Evolutionary conservation across 1,140 invertebrate genomes (phyloP).

Genomic region (Aleiodes sp.): DNA sequence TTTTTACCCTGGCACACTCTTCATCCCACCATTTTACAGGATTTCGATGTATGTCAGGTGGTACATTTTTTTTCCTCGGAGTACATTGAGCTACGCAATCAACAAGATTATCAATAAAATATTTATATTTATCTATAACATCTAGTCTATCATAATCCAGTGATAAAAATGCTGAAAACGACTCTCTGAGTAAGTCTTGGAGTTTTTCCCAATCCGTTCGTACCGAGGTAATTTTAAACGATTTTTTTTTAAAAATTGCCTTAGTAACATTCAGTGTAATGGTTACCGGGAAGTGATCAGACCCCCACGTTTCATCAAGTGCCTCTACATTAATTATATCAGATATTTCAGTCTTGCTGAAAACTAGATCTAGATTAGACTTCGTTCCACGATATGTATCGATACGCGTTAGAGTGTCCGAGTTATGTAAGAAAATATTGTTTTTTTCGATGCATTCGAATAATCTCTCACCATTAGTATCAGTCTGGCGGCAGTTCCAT

Average conservation of each 20-base stretch:
- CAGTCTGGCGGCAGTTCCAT: constrained; percentile 19
- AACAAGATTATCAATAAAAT: constrained; percentile 3
- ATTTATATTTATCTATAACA: background rate
- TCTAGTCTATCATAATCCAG: background rate
- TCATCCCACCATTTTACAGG: constrained; percentile 23
- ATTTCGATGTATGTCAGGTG: background rate
- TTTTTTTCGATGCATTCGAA: constrained; percentile 2
- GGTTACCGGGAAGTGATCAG: constrained; percentile 23
- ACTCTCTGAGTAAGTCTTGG: background rate
- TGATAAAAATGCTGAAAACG: background rate
- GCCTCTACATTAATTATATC: constrained; percentile 1
- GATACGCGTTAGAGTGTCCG: background rate
- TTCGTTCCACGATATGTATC: background rate
- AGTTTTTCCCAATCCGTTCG: constrained; percentile 11
- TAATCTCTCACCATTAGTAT: constrained; percentile 20
- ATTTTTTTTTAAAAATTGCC: background rate
- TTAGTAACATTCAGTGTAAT: constrained; percentile 1
- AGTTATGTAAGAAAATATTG: constrained; percentile 21
- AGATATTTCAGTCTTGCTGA: constrained; percentile 9
- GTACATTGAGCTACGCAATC: background rate
- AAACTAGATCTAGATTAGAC: constrained; percentile 28
- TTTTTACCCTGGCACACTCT: background rate
- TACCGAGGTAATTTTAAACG: constrained; percentile 14
- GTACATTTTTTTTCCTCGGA: no score
- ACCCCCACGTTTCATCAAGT: constrained; percentile 17